Base-by-base conservation (phyloP, 37 sponge, comb jelly and placozoan genomes). In the Hormiphora californensis region DNA sequence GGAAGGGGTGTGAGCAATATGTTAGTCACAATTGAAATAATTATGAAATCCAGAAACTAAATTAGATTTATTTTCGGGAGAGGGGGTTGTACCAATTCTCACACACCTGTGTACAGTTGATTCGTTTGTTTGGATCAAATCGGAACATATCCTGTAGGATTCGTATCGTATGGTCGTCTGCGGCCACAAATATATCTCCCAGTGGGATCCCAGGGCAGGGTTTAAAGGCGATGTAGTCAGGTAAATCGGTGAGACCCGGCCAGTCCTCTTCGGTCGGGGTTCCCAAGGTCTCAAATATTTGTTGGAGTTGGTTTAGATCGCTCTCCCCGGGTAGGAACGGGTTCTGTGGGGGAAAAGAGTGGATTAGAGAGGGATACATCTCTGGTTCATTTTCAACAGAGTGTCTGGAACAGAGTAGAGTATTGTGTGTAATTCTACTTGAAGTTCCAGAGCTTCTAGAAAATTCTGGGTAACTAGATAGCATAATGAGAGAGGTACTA, bases 291-390 rank as follows among this genome's bases (percentile, higher is more conserved):
- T 97, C 92, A 86, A 97, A 97, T 65, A 97, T 93, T 63, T 89
- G 91, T 0, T 88, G 54, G 23, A 97, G 89, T 87, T 97, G 99
- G 2, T 87, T 89, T n/a, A 97, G 88, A 63, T 97, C 99, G 1
- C 89, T 88, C 32, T 97, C 99, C 12, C 99, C 99, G 7, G 89
- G 91, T 0, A 97, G 90, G 59, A 97, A 94, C 1, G 99, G 99
- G 0, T 63, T 87, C 91, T 91, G 63, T 17, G 36, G 54, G 5
- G 37, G 35, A 17, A 31, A 15, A 2, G 31, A 36, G 8, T 85
- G 23, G 31, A 85, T 27, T 19, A 11, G 8, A 23, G 23, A 62
- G 23, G 23, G 21, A 23, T 9, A 62, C 63, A 62, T n/a, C n/a
- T n/a, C n/a, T n/a, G n/a, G n/a, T n/a, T n/a, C n/a, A n/a, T n/a